A percentile compares a stretch with the other conserved stretches of the same genome.
These are phyloP conservation scores for Bos taurus DNA, from an alignment of 2,113 vertebrate genomes.

Conservation along the genomic window DNA sequence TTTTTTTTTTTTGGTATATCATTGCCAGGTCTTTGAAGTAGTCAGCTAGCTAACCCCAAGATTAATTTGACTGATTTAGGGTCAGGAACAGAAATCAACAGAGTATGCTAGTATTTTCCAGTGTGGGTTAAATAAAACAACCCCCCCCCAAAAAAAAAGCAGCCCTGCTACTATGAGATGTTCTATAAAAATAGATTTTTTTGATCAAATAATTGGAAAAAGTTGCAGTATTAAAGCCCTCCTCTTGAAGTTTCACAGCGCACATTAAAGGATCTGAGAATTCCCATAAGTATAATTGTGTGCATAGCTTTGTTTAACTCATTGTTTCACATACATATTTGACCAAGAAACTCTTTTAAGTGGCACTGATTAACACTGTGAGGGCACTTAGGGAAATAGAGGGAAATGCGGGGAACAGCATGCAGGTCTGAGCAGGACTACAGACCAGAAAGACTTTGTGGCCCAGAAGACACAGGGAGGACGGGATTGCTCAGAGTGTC, in stretches of 20 bases:
- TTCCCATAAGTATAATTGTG: neutral
- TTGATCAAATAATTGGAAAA: neutral
- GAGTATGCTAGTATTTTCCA: neutral
- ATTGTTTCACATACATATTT: neutral
- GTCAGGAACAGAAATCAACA: neutral
- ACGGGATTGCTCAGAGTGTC: neutral
- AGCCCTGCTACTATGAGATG: neutral
- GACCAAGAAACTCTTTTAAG: neutral
- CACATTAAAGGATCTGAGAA: neutral
- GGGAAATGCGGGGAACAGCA: neutral
- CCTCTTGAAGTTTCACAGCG: neutral
- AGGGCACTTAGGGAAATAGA: conserved; percentile 6
- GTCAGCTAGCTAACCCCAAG: neutral
- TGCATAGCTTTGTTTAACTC: conserved; percentile 25
- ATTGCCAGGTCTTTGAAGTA: neutral
- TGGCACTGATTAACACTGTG: neutral
- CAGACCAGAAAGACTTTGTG: neutral
- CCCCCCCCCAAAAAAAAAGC: neutral
- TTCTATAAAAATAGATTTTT: conserved; percentile 18
- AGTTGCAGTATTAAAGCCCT: neutral
- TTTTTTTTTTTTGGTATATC: neutral
- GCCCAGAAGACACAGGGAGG: neutral
- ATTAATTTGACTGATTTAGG: neutral
- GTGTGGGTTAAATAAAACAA: neutral
- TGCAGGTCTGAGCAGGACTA: neutral